Percentiles rank a stretch among this genome's conserved stretches.
phyloP scores from a whole-genome alignment of 2,113 vertebrate species.

The Amazona guildingii region DNA sequence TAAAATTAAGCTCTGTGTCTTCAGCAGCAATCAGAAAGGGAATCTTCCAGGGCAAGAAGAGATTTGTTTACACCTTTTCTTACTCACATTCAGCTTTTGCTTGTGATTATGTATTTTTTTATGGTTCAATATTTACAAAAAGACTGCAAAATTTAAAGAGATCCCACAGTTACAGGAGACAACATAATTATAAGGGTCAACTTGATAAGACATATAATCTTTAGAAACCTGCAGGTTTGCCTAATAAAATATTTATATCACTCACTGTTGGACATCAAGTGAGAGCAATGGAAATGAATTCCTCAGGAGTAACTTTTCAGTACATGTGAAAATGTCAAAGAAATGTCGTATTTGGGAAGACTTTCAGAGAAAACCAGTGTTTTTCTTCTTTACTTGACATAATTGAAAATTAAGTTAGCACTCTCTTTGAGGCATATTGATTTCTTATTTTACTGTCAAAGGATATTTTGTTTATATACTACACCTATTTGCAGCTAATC shows the following conservation, averaged over 20 bases:
- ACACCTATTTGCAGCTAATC: neutral
- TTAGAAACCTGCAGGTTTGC: constrained; percentile 78
- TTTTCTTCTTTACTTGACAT: neutral
- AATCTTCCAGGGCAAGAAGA: neutral
- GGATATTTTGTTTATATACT: neutral
- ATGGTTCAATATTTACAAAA: constrained; percentile 79
- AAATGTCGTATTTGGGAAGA: neutral
- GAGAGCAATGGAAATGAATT: constrained; percentile 55
- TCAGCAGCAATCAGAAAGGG: neutral
- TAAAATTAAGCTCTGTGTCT: neutral
- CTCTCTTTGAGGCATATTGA: neutral
- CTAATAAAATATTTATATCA: constrained; percentile 84
- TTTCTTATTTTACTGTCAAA: neutral
- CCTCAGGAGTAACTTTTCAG: constrained; percentile 52
- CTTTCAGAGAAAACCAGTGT: neutral
- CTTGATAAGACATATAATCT: constrained; percentile 84
- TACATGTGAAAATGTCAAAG: constrained; percentile 28
- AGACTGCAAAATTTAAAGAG: constrained; percentile 75
- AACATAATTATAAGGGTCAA: constrained; percentile 85
- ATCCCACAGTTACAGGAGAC: constrained; percentile 77
- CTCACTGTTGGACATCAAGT: constrained; percentile 77
- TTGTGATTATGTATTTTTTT: constrained; percentile 57
- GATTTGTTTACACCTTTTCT: constrained; percentile 43
- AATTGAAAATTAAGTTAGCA: constrained; percentile 22
- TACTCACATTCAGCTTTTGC: constrained; percentile 25